A percentile compares a stretch with the other conserved stretches of the same genome.
These are phyloP conservation scores for Microctonus brassicae DNA, from an alignment of 2,888 invertebrate genomes.

Conservation along the genomic window DNA sequence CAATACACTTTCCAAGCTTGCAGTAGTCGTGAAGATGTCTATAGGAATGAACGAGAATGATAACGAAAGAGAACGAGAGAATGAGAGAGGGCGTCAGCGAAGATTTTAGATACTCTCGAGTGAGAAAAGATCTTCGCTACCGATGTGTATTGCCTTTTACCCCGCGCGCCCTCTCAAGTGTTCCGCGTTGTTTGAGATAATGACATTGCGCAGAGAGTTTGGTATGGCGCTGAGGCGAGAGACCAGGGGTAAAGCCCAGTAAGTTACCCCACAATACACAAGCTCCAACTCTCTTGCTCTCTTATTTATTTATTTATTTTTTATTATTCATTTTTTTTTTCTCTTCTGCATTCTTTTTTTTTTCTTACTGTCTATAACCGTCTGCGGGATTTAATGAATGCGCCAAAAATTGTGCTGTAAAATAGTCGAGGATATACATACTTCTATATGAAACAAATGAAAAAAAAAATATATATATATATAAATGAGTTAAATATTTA, in stretches of 20 bases:
- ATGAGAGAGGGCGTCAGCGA: slow-evolving; percentile 23
- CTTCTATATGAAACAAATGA: background rate
- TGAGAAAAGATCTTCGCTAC: slow-evolving; percentile 21
- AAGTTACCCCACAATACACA: slow-evolving; percentile 10
- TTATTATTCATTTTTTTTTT: background rate
- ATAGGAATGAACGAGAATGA: slow-evolving; percentile 17
- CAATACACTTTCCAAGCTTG: slow-evolving; percentile 23
- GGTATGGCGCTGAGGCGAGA: background rate
- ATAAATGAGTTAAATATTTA: background rate
- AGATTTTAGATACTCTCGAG: slow-evolving; percentile 33
- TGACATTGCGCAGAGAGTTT: slow-evolving; percentile 47
- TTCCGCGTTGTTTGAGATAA: slow-evolving; percentile 56
- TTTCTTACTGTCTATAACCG: slow-evolving; percentile 7
- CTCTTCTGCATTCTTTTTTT: background rate
- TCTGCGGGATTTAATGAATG: slow-evolving; percentile 44
- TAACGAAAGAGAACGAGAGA: slow-evolving; percentile 16
- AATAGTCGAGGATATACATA: background rate
- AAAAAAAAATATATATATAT: background rate
- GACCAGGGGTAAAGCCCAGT: slow-evolving; percentile 32
- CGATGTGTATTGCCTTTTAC: slow-evolving; percentile 42
- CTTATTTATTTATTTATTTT: background rate
- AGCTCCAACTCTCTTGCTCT: background rate
- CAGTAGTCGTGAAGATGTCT: slow-evolving; percentile 18
- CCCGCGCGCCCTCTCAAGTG: slow-evolving; percentile 48
- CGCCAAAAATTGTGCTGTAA: slow-evolving; percentile 44